These are phyloP conservation scores for Dolomedes plantarius DNA, from an alignment of 2,888 invertebrate species.

Conservation along the genomic window DNA sequence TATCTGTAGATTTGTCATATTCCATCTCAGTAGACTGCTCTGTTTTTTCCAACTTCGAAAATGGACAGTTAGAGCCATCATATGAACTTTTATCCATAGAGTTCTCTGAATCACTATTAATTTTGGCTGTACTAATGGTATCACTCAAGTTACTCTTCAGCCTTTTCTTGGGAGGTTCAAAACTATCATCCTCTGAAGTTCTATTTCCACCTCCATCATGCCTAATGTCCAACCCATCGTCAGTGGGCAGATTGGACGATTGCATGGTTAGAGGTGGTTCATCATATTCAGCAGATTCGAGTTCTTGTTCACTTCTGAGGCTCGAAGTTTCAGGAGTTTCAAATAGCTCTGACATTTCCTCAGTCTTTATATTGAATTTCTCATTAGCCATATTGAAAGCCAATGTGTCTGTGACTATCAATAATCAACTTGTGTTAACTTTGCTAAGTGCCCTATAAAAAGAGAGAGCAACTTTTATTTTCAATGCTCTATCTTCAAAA, in stretches of 20 bases:
- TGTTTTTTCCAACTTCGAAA: not conserved
- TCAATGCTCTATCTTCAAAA: conserved; percentile 54
- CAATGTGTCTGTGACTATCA: not conserved
- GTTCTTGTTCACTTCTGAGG: too few relatives aligned
- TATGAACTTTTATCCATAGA: not conserved
- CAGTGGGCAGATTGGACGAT: conserved; percentile 66
- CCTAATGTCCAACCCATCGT: conserved; percentile 19
- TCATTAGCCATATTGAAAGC: not conserved
- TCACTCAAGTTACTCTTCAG: not conserved
- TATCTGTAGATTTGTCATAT: not conserved
- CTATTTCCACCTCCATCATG: conserved; percentile 53
- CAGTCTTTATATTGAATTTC: not conserved
- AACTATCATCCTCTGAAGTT: conserved; percentile 9
- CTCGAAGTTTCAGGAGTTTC: too few relatives aligned
- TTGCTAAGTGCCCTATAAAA: conserved; percentile 25
- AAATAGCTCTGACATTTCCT: not conserved
- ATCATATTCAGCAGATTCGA: not conserved
- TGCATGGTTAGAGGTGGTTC: conserved; percentile 68
- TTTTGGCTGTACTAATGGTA: not conserved
- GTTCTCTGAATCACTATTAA: not conserved
- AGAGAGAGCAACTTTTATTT: conserved; percentile 40
- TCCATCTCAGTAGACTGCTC: not conserved
- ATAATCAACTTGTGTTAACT: not conserved
- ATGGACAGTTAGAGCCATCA: not conserved
- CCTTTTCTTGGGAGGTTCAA: not conserved